Base-by-base conservation (phyloP, 2,888 invertebrate genomes). In the Liodrosophila aerea region DNA sequence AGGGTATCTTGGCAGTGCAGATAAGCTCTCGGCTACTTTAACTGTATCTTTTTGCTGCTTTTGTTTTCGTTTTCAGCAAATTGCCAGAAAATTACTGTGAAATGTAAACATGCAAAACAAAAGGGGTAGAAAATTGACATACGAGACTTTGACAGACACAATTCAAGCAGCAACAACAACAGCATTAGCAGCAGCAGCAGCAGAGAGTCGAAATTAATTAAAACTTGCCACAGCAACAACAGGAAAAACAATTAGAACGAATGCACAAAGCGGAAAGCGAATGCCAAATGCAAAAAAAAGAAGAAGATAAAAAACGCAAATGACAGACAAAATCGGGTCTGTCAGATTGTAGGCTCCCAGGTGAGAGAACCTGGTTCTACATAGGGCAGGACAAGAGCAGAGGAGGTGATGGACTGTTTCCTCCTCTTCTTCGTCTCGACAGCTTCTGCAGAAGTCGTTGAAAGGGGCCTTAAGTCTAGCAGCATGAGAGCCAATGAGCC, bases 31-130 rank as follows among this genome's bases (percentile, higher is more conserved):
- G 7, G 1, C 29, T 8, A 69, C 3, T 5, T 22, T 22, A 22
- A 22, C 22, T 22, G 22, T 22, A 4, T 57, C 39, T 33, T 31
- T 31, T 49, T 45, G 34, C 30, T 37, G 11, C 39, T 7, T 46
- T 7, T 18, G 12, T 27, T 47, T 34, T 54, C 40, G 53, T 40
- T 54, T 59, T 36, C 52, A 58, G 41, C 65, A 66, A 61, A 51
- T 51, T 51, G 63, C 36, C 43, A 49, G 45, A 47, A 70, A 66
- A 66, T 54, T 43, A 54, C 54, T 52, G 51, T 36, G 64, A 76
- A 72, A 64, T 41, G 61, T 59, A 75, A 72, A 68, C 59, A 73
- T 59, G 66, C 63, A 47, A 58, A 44, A 43, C 30, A 63, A 45
- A 63, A 56, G 34, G 29, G 47, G 33, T 2, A 39, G 37, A 22